phyloP scores from a whole-genome alignment of 2,888 invertebrate genomes.

The Mactromeris polynyma region DNA sequence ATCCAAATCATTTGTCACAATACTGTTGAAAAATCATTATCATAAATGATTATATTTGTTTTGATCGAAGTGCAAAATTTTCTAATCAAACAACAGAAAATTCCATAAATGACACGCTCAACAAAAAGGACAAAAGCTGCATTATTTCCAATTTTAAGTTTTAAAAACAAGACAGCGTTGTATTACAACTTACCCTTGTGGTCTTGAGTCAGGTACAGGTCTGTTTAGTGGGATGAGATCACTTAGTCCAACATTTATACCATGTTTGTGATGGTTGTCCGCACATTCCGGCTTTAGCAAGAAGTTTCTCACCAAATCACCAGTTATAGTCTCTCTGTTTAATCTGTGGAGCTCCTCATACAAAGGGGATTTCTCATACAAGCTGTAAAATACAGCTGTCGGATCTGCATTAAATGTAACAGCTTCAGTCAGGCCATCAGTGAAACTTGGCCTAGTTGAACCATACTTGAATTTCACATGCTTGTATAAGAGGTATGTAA shows the following conservation, averaged over 20 bases:
- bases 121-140: too few species aligned
- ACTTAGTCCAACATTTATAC: slow-evolving; percentile 78
- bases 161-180: too few species aligned
- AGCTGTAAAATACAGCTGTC: slow-evolving; percentile 57
- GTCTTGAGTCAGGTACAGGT: slow-evolving; percentile 80
- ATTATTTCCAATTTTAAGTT: too few species aligned
- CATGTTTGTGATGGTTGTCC: slow-evolving; percentile 53
- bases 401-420: slow-evolving; percentile 54
- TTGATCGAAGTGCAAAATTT: too few species aligned
- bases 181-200: slow-evolving; percentile 70
- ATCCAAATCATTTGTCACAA: too few species aligned
- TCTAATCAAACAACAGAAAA: too few species aligned
- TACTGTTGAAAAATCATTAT: too few species aligned
- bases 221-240: slow-evolving; percentile 80
- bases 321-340: slow-evolving; percentile 42
- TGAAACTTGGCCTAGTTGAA: background rate
- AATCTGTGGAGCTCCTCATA: slow-evolving; percentile 36
- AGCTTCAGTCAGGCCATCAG: slow-evolving; percentile 28
- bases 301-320: slow-evolving; percentile 29
- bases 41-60: too few species aligned
- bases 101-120: too few species aligned
- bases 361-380: slow-evolving; percentile 47
- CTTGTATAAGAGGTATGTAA: slow-evolving; percentile 50
- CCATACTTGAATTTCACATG: slow-evolving; percentile 45
- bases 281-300: slow-evolving; percentile 32